A percentile compares a stretch with the other conserved stretches of the same genome.
Evolutionary conservation across 2,797 vertebrate species (phyloP).

Genomic region (Chromobotia macracanthus): DNA sequence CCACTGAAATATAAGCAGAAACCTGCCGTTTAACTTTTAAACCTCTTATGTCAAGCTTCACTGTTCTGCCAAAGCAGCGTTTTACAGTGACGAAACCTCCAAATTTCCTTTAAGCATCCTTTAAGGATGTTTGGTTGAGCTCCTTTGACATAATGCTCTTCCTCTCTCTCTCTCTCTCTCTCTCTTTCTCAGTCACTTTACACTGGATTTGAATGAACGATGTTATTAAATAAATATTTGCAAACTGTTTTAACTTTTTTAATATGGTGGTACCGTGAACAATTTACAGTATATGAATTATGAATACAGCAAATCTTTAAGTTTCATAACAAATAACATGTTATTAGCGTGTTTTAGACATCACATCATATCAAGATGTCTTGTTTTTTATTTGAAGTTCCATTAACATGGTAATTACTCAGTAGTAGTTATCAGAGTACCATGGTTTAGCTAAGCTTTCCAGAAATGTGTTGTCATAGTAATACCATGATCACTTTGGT

Average conservation of each 20-base stretch:
- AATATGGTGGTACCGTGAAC: no score
- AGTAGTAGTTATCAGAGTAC: background rate
- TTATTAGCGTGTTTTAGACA: no score
- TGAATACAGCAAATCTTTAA: no score
- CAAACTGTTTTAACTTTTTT: no score
- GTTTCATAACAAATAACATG: background rate
- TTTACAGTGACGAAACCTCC: constrained; percentile 25
- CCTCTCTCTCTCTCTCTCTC: constrained; percentile 4
- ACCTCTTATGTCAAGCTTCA: constrained; percentile 45
- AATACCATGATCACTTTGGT: background rate
- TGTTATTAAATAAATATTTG: background rate
- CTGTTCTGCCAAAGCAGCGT: constrained; percentile 39
- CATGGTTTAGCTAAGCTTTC: background rate
- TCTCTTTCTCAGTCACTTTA: background rate
- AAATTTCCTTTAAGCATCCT: constrained; percentile 27
- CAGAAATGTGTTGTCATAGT: no score
- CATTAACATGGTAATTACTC: background rate
- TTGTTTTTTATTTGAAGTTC: background rate
- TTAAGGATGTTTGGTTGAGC: constrained; percentile 25
- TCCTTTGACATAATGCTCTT: background rate
- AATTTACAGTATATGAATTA: no score
- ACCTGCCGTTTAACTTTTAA: constrained; percentile 49
- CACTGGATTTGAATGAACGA: constrained; percentile 1
- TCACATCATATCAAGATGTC: background rate
- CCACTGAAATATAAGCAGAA: constrained; percentile 30